Base-by-base conservation (phyloP, 2,797 vertebrate species). In the Myioborus miniatus region DNA sequence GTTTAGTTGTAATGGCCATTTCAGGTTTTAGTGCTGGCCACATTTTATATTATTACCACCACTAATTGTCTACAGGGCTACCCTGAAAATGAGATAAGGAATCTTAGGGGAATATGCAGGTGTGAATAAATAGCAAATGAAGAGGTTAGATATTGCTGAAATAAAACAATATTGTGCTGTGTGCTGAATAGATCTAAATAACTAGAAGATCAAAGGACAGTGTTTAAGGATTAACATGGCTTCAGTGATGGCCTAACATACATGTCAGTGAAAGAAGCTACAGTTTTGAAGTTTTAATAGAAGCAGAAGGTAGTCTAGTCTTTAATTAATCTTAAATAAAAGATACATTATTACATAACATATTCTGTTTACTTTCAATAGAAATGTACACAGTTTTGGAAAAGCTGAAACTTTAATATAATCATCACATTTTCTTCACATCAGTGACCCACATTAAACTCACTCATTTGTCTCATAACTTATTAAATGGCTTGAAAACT, bases 401-500 rank as follows among this genome's bases (percentile, higher is more conserved):
- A 97, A 91, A 96, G 32, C 46, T 92, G 67, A 70, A 96, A 95
- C 60, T 96, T 96, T 94, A 94, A 91, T 79, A 87, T 34, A 95
- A 91, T 60, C 62, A 85, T 49, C 47, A 59, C 63, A 59, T 82
- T 93, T 83, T 78, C 92, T 96, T 93, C 87, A 96, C 88, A 79
- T 87, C 94, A 93, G 44, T 85, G 88, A 75, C 39, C 79, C 59
- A 81, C 49, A 93, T 92, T 96, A 96, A 98, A 97, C 88, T 96
- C 77, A 93, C 89, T 97, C 90, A 93, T 97, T 97, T 97, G 90
- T 93, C 94, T 96, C 94, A 96, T 97, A 95, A 97, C 95, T 95
- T 97, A 97, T 96, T 98, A 97, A 98, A 96, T 92, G 93, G 64
- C 96, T 97, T 97, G 96, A 97, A 98, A 98, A 98, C 91, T 94